A percentile compares a stretch with the other conserved stretches of the same genome.
phyloP scores from a whole-genome alignment of 2,113 vertebrate species.

The Beaufortia kweichowensis region DNA sequence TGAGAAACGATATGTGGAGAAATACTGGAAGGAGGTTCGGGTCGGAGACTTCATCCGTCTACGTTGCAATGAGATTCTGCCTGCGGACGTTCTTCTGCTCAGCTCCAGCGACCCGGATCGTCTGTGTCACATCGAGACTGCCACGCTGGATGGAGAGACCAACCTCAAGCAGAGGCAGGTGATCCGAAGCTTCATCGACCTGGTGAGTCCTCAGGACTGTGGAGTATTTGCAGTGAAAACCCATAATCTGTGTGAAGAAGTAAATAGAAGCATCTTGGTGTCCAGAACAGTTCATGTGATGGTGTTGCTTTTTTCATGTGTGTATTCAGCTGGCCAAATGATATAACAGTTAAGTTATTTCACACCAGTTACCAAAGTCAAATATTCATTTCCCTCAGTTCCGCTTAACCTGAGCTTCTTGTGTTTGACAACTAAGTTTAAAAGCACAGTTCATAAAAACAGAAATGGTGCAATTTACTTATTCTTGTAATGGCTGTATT shows the following conservation, averaged over 20 bases:
- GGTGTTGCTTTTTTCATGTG: slow-evolving; percentile 17
- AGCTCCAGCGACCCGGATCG: slow-evolving; percentile 93
- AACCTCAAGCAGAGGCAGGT: slow-evolving; percentile 95
- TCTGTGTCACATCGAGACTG: slow-evolving; percentile 95
- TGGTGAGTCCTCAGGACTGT: slow-evolving; percentile 76
- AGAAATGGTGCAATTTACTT: neutral
- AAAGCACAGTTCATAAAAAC: neutral
- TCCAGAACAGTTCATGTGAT: slow-evolving; percentile 21
- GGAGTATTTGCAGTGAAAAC: slow-evolving; percentile 4
- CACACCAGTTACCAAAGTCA: slow-evolving; percentile 43
- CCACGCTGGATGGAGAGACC: slow-evolving; percentile 96
- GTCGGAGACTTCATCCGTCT: slow-evolving; percentile 94
- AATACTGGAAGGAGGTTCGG: slow-evolving; percentile 90
- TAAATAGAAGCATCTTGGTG: slow-evolving; percentile 7
- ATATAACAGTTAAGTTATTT: slow-evolving; percentile 41
- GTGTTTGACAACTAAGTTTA: neutral
- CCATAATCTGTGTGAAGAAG: neutral
- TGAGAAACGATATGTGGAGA: slow-evolving; percentile 83
- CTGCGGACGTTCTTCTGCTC: slow-evolving; percentile 91
- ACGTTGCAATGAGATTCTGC: slow-evolving; percentile 93
- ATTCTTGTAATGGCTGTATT: neutral
- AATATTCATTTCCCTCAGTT: slow-evolving; percentile 16
- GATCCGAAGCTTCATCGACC: slow-evolving; percentile 87
- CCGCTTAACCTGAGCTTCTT: neutral
- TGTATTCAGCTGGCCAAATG: slow-evolving; percentile 55